Evolutionary conservation across 2,113 vertebrate species (phyloP), one percentile per base, ranked within the genome.

Genomic region (Pomatorhinus ruficollis): DNA sequence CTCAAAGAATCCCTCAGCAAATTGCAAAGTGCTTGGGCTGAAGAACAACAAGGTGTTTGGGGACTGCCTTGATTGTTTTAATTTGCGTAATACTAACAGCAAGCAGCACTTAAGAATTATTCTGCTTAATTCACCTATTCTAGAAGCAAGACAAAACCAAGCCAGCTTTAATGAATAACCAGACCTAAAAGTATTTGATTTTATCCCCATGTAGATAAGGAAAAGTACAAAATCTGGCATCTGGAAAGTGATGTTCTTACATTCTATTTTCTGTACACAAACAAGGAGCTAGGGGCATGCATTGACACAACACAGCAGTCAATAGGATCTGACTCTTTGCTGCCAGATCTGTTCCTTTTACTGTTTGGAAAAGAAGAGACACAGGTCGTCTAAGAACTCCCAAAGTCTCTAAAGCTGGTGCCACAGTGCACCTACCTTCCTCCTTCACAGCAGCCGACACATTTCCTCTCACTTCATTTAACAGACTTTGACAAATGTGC

Each of bases 1-100:
- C 78, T 89, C 52, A 66, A 72, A 93, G 89, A 97, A 88, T 92
- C 91, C 77, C 95, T 91, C 40, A 45, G 87, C 86, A 95, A 97
- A 95, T 20, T 69, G 80, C 53, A 78, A 94, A 71, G 75, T 84
- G 71, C 52, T 92, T 33, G 44, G 71, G 45, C 87, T 33, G 39
- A 76, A 89, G 83, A 54, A 50, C 75, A 95, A 93, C 87, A 69
- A 45, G 57, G 80, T 37, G 75, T 63, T 89, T 40, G 45, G 95
- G 75, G 83, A 89, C 91, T 77, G 49, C 96, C 91, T 37, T 81
- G 92, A 86, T 83, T 81, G 84, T 70, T 96, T 95, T 90, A 87
- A 91, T 94, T 96, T 93, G 61, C 1, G 22, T 77, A 93, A 94
- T 11, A 47, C 39, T 40, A 95, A 83, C 56, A 86, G 87, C 68